Percentiles rank a stretch among this genome's conserved stretches.
These are phyloP conservation scores for Gasterosteus nipponicus DNA, from an alignment of 2,113 vertebrate species.

Conservation along the genomic window DNA sequence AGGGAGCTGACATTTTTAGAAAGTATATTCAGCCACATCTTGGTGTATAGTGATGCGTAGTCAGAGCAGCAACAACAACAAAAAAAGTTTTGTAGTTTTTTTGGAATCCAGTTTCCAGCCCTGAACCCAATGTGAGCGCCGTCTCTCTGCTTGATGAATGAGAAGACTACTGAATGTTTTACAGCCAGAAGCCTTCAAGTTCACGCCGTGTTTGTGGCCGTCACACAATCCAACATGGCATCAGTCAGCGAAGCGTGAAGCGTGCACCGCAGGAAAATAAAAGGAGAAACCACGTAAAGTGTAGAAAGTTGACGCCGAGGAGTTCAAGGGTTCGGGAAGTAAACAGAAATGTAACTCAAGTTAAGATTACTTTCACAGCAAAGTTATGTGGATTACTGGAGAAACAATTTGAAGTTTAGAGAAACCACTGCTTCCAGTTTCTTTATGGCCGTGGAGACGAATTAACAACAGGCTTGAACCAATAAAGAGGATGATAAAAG, in stretches of 20 bases:
- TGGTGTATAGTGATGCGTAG: not conserved
- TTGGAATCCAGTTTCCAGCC: not conserved
- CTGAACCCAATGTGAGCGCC: not conserved
- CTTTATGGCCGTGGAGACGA: conserved; percentile 34
- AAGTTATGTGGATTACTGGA: not conserved
- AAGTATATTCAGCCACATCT: not conserved
- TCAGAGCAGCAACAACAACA: not conserved
- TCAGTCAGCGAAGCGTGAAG: not conserved
- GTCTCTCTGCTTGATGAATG: not conserved
- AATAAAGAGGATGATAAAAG: conserved; percentile 58
- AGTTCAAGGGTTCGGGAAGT: not conserved
- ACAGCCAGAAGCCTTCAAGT: not conserved
- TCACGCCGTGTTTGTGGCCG: not conserved
- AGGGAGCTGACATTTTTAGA: not conserved
- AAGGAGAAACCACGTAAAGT: not conserved
- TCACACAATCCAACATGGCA: not conserved
- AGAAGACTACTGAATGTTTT: conserved; percentile 14
- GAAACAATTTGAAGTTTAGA: not conserved
- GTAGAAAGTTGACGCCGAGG: conserved; percentile 3
- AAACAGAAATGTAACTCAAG: conserved; percentile 12
- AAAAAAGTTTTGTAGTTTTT: no score
- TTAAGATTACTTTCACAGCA: not conserved
- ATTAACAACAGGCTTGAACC: conserved; percentile 34
- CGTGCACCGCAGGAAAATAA: not conserved
- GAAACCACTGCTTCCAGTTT: conserved; percentile 1